Base-by-base conservation (phyloP, 2,888 invertebrate genomes). In the Phengaris arion region DNA sequence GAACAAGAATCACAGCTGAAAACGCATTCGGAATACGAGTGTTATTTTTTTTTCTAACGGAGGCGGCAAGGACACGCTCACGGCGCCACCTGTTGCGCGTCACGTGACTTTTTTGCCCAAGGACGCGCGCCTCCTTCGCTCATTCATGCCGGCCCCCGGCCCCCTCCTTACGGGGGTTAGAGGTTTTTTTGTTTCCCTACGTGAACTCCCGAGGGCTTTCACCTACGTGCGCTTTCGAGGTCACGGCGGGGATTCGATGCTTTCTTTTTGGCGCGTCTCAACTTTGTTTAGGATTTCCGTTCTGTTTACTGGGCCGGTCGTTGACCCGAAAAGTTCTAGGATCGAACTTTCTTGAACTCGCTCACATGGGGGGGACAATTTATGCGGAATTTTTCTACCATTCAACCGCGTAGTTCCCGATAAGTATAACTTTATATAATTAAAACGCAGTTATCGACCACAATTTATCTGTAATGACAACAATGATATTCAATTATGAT, bases 61-160 rank as follows among this genome's bases (percentile, higher is more conserved):
- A 84, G 83, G 78, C 85, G 85, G 86, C 91, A 92, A 92, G 92
- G 93, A 92, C 92, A 88, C 89, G 88, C 84, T 88, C 84, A 89
- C 90, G 91, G 89, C 85, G 91, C 89, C 92, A 93, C 93, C 93
- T 93, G 93, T 93, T 93, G 93, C 87, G 83, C 84, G 84, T 91
- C 93, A 93, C 92, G 92, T 93, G 92, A 92, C 93, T 92, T 93
- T 93, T 93, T 93, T 93, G 91, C 91, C 86, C 90, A 93, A 93
- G 93, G 92, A 93, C 92, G 91, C 88, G 86, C 87, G 88, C 90
- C 92, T 91, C 93, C 92, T 92, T 92, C 92, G 90, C 90, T 91
- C 93, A 93, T 93, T 93, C 93, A 93, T 88, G 93, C 92, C 92
- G 85, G 92, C 88, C 90, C 90, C 89, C 88, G 86, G 88, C 90